Evolutionary conservation across 1,140 invertebrate species (phyloP).

Genomic region (Galleria mellonella): DNA sequence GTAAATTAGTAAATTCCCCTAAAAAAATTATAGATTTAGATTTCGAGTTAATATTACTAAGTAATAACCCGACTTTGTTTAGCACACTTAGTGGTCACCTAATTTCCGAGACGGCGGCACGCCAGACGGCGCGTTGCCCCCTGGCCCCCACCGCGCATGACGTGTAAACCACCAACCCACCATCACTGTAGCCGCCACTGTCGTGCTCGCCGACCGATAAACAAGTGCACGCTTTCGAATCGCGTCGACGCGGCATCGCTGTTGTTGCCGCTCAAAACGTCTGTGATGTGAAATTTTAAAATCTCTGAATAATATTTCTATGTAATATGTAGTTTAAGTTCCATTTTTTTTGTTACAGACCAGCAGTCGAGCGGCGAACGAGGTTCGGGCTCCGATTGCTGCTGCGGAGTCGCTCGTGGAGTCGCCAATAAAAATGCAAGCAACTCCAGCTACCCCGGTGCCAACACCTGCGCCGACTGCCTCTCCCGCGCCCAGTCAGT

Average conservation of each 20-base stretch:
- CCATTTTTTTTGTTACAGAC: conserved; percentile 51
- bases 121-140: conserved; percentile 34
- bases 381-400: conserved; percentile 54
- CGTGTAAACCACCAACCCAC: conserved; percentile 18
- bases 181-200: conserved; percentile 17
- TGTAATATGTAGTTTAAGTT: background rate
- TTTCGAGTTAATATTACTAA: too few species aligned
- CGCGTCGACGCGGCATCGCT: conserved; percentile 22
- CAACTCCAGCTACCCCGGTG: conserved; percentile 40
- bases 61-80: conserved; percentile 1
- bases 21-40: too few species aligned
- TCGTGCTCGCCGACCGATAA: conserved; percentile 18
- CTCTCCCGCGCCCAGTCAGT: conserved; percentile 57
- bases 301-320: too few species aligned
- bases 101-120: conserved; percentile 19
- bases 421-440: conserved; percentile 62
- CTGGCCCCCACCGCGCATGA: conserved; percentile 32
- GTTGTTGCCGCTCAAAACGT: conserved; percentile 8
- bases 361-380: conserved; percentile 54
- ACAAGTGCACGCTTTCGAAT: conserved; percentile 35
- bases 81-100: conserved; percentile 16
- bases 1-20: too few species aligned
- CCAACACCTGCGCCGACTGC: conserved; percentile 39
- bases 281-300: background rate
- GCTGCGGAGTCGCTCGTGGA: conserved; percentile 47